Conservation (phyloP, 1,140 invertebrate species). For the Idris sp. region DNA sequence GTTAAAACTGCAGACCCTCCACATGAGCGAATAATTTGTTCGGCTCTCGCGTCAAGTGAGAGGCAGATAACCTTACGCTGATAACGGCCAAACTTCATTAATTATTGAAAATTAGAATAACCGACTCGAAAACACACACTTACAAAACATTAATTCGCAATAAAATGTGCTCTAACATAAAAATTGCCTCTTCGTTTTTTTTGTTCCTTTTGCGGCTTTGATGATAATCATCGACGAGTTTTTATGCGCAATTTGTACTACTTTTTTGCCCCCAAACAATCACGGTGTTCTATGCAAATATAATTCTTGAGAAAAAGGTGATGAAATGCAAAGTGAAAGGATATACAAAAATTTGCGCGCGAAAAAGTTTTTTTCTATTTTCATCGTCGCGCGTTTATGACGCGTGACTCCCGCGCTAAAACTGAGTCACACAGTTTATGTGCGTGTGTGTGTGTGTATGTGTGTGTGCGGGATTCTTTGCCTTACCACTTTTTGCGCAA, state of each 20-base stretch:
- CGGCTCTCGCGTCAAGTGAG: slow-evolving; percentile 28
- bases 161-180: slow-evolving; percentile 18
- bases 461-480: too few relatives aligned
- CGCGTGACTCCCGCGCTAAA: too few relatives aligned
- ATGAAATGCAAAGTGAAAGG: slow-evolving; percentile 49
- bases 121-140: slow-evolving; percentile 13
- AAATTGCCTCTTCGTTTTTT: slow-evolving; percentile 13
- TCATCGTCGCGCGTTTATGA: slow-evolving; percentile 2
- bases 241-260: slow-evolving; percentile 59
- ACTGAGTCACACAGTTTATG: too few relatives aligned
- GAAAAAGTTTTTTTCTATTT: slow-evolving; percentile 5
- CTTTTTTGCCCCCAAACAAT: slow-evolving; percentile 52
- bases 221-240: slow-evolving; percentile 45
- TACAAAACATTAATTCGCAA: slow-evolving; percentile 31
- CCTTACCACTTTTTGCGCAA: slow-evolving; percentile 32
- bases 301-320: slow-evolving; percentile 47
- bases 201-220: slow-evolving; percentile 4
- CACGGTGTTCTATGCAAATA: slow-evolving; percentile 51
- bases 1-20: not conserved
- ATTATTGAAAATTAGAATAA: slow-evolving; percentile 50
- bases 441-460: too few relatives aligned
- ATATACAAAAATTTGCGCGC: too few relatives aligned
- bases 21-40: slow-evolving; percentile 17
- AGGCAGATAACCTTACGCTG: slow-evolving; percentile 46
- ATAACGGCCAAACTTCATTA: slow-evolving; percentile 49